phyloP scores from a whole-genome alignment of 2,797 vertebrate species.

The Eulemur albifrons region DNA sequence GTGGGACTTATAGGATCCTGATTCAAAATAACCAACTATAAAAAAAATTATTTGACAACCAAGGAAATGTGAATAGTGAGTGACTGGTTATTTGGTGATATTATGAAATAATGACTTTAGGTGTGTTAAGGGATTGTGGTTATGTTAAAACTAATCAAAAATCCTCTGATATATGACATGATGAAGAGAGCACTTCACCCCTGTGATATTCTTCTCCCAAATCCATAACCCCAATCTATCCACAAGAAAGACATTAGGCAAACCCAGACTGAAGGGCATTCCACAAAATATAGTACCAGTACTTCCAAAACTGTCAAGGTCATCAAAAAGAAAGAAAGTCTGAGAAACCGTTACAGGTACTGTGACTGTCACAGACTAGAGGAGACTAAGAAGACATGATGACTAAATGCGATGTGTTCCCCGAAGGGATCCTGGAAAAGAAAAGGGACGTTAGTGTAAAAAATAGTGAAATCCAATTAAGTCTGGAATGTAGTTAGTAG shows the following conservation, averaged over 20 bases:
- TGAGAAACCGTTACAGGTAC: neutral
- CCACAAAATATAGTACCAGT: neutral
- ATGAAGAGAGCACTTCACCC: neutral
- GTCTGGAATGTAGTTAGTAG: neutral
- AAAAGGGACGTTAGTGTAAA: neutral
- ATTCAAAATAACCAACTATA: neutral
- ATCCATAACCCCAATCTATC: neutral
- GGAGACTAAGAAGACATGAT: neutral
- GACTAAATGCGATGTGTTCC: neutral
- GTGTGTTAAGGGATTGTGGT: no score
- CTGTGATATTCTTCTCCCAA: neutral
- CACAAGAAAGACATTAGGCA: neutral
- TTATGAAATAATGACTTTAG: neutral
- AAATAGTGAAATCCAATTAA: neutral
- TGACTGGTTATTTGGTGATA: neutral
- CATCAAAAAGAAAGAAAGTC: slow-evolving; percentile 3
- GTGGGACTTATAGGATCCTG: neutral
- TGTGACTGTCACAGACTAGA: neutral
- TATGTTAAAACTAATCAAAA: neutral
- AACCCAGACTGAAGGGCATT: neutral
- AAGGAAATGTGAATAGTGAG: neutral
- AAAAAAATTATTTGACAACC: neutral
- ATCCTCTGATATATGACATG: neutral
- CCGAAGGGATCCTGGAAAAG: neutral
- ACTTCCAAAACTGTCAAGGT: neutral